Evolutionary conservation across 2,113 vertebrate genomes (phyloP).

Genomic region (Petroica traversi): DNA sequence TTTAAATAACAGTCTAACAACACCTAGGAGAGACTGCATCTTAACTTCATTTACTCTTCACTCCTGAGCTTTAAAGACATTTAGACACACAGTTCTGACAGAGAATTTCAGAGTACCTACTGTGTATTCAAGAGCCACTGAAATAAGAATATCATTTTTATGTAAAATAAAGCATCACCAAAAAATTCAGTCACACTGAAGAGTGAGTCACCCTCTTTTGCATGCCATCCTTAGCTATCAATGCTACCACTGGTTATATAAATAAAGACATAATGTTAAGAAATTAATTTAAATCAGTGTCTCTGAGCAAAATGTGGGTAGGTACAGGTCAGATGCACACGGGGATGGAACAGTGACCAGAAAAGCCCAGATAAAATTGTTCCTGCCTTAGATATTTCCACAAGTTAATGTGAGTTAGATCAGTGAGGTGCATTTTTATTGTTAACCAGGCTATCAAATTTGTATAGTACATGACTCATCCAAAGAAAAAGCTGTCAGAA

Average conservation of each 20-base stretch:
- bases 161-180: neutral
- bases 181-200: neutral
- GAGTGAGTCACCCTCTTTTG: neutral
- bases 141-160: neutral
- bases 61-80: neutral
- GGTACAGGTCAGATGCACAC: neutral
- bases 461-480: neutral
- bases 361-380: neutral
- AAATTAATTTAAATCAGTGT: neutral
- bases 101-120: neutral
- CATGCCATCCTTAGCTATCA: neutral
- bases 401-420: neutral
- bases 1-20: neutral
- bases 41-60: constrained; percentile 23
- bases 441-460: neutral
- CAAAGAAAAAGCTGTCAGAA: neutral
- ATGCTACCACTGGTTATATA: neutral
- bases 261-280: neutral
- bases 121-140: neutral
- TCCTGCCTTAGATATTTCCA: neutral
- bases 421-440: neutral
- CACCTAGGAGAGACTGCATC: neutral
- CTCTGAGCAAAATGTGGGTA: neutral
- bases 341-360: neutral
- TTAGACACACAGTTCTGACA: neutral